Conservation (phyloP, 2,888 invertebrate genomes). For the Brachylomia viminalis region DNA sequence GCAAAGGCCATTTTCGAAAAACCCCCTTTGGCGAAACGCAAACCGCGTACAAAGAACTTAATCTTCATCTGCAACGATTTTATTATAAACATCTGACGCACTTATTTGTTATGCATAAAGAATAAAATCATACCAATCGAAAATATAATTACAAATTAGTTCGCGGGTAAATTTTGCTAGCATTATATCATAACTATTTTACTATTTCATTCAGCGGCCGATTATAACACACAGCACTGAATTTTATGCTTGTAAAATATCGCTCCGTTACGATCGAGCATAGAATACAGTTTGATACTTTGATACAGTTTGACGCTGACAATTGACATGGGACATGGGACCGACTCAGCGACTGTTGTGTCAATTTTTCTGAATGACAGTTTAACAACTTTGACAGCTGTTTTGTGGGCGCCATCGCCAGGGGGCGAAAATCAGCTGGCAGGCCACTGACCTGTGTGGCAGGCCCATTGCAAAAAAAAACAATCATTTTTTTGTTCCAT, state of each 20-base stretch:
- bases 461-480: no score
- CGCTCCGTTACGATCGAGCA: conserved; percentile 59
- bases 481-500: no score
- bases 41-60: conserved; percentile 82
- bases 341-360: conserved; percentile 31
- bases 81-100: conserved; percentile 78
- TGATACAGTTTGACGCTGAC: no score
- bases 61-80: conserved; percentile 86
- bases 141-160: conserved; percentile 86
- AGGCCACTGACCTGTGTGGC: no score
- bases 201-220: conserved; percentile 67
- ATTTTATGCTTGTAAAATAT: conserved; percentile 54
- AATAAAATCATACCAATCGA: conserved; percentile 69
- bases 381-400: conserved; percentile 56
- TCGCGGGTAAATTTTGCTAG: conserved; percentile 78
- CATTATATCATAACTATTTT: conserved; percentile 76
- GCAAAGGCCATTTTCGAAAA: conserved; percentile 82
- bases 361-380: conserved; percentile 57
- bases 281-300: conserved; percentile 50
- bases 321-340: conserved; percentile 56
- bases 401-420: no score
- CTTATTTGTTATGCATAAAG: conserved; percentile 71
- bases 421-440: no score
- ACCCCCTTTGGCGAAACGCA: conserved; percentile 76
- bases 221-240: conserved; percentile 53